Base-by-base conservation (phyloP, 2,888 invertebrate species). In the Agriopis aurantiaria region DNA sequence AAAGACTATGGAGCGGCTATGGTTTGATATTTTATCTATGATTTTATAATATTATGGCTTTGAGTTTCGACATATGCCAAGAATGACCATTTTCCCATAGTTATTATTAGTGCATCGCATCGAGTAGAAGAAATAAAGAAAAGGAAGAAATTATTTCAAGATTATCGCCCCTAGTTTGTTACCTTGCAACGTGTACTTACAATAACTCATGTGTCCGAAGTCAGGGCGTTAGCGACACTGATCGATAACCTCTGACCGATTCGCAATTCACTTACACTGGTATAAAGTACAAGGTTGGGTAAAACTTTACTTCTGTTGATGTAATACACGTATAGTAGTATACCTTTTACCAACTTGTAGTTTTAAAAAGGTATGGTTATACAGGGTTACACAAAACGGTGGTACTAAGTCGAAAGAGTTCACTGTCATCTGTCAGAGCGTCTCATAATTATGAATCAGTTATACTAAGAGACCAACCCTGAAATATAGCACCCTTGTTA, bases 181-280 rank as follows among this genome's bases (percentile, higher is more conserved):
- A 57, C 55, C 53, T 17, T 65, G 57, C 12, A 63, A 46, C 68
- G 56, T 71, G 62, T 77, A 74, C 71, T 76, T 68, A 76, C 71
- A 78, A 78, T 80, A 80, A 79, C 75, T 79, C 75, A 77, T 72
- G 75, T 73, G 79, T 75, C 77, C 62, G 60, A 66, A 63, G 72
- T 45, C 68, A 69, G 74, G 68, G 53, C 69, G 71, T 65, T 55
- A 46, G 56, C 57, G 78, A 80, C 82, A 73, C 76, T 82, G 81
- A 82, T 77, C 76, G 76, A 79, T 80, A 62, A 69, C 72, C 59
- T 43, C 57, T 55, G 65, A 65, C 66, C 60, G 33, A 60, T 57
- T 65, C 55, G 78, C 75, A 23, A 75, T 72, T 71, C 72, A 74
- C 78, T 76, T 71, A 74, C 60, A 65, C 40, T 52, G 49, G 58